Conservation (phyloP, 2,113 vertebrate genomes). For the Chauna torquata region DNA sequence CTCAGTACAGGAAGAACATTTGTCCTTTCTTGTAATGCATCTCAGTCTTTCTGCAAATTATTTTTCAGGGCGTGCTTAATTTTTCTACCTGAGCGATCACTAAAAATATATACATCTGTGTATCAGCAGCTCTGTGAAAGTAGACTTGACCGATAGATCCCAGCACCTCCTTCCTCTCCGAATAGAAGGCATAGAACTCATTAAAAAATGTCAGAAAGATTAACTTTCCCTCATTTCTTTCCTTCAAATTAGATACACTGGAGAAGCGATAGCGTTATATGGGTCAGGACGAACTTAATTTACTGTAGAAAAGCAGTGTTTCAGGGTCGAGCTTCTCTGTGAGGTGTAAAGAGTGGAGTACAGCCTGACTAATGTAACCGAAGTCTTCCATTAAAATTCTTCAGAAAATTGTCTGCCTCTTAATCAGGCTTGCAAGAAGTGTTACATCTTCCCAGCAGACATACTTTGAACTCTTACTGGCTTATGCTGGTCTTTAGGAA, state of each 20-base stretch:
- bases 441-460: conserved; percentile 21
- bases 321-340: not conserved
- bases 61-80: not conserved
- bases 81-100: not conserved
- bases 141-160: not conserved
- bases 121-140: not conserved
- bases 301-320: conserved; percentile 26
- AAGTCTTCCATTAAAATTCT: conserved; percentile 52
- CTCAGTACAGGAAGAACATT: not conserved
- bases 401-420: not conserved
- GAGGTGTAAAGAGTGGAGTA: not conserved
- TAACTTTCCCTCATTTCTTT: conserved; percentile 46
- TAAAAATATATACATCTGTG: not conserved
- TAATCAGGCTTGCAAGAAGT: not conserved
- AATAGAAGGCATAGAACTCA: not conserved
- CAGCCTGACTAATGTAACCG: not conserved
- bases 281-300: conserved; percentile 49
- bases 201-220: conserved; percentile 32
- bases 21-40: not conserved
- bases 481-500: conserved; percentile 1
- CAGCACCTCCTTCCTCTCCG: not conserved
- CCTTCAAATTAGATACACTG: conserved; percentile 16
- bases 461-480: not conserved
- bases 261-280: conserved; percentile 4
- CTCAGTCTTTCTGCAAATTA: not conserved